Conservation (phyloP, 2,113 vertebrate species). For the Dermatemys mawii region DNA sequence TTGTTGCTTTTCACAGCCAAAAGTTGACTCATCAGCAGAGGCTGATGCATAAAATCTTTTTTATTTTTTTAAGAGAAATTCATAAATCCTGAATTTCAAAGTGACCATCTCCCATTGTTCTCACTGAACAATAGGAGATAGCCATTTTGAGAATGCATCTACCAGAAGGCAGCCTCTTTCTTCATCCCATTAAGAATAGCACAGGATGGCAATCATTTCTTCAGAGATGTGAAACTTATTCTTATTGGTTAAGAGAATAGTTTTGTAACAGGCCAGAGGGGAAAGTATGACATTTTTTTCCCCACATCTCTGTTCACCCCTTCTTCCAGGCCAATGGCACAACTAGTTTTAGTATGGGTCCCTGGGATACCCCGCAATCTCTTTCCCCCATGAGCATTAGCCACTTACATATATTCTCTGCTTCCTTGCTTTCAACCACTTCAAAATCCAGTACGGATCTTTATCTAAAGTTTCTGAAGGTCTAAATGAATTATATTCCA, state of each 20-base stretch:
- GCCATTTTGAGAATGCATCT: not conserved
- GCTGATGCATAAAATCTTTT: not conserved
- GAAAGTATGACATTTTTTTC: not conserved
- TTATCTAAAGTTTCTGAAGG: not conserved
- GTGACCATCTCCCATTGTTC: not conserved
- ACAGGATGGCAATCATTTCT: not conserved
- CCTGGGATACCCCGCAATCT: not conserved
- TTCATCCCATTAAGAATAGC: not conserved
- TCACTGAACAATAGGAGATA: not conserved
- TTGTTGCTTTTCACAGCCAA: not conserved
- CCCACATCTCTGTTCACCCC: not conserved
- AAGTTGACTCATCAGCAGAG: not conserved
- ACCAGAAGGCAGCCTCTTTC: not conserved
- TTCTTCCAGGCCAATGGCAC: not conserved
- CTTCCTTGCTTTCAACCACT: not conserved
- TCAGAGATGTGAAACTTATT: not conserved
- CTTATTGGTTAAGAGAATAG: not conserved
- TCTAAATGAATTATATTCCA: not conserved
- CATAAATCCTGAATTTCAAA: not conserved
- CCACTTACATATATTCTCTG: not conserved
- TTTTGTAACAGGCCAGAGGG: not conserved
- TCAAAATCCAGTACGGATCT: not conserved
- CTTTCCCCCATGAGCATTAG: not conserved
- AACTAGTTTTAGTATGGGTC: not conserved
- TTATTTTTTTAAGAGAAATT: not conserved